phyloP scores from a whole-genome alignment of 2,888 invertebrate genomes.

The Aricia artaxerxes region DNA sequence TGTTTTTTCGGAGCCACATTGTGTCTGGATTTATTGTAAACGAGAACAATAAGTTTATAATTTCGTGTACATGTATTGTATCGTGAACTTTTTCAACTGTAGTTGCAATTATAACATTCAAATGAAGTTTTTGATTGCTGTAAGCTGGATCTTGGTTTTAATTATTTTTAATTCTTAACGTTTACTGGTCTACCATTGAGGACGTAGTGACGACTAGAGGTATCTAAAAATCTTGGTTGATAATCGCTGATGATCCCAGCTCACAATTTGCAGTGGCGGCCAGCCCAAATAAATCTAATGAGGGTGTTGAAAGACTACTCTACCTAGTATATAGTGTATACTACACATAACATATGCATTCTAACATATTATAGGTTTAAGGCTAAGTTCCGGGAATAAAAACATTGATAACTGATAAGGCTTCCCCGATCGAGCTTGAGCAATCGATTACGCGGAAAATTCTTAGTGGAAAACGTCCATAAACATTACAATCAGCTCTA shows the following conservation, averaged over 20 bases:
- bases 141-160: not conserved
- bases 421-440: not conserved
- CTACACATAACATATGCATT: not conserved
- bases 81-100: not conserved
- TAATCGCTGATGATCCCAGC: too few species aligned
- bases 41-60: constrained; percentile 9
- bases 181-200: not conserved
- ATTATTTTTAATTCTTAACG: not conserved
- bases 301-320: too few species aligned
- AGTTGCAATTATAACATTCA: not conserved
- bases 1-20: constrained; percentile 15
- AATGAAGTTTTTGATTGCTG: not conserved
- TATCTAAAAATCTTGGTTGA: too few species aligned
- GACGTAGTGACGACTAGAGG: too few species aligned
- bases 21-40: constrained; percentile 12
- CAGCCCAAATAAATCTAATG: not conserved
- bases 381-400: not conserved
- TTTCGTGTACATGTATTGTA: constrained; percentile 6
- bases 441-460: not conserved
- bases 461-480: not conserved
- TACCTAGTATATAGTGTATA: not conserved
- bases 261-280: not conserved
- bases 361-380: not conserved
- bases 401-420: not conserved
- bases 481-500: not conserved